Evolutionary conservation across 2,797 vertebrate species (phyloP).

Genomic region (Bovichtus variegatus): DNA sequence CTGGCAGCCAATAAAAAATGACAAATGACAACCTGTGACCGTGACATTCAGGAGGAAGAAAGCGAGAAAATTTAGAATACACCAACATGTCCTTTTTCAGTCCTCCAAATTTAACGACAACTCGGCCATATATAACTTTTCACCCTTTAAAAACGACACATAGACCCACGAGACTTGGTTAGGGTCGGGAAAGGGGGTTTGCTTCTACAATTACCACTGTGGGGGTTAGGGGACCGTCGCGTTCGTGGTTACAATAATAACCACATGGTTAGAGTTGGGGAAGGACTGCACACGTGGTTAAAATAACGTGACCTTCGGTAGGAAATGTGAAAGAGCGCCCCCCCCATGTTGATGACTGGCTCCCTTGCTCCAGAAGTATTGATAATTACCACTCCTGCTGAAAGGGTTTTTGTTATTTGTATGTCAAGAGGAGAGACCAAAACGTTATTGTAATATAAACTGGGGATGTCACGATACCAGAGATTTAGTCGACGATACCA

Average conservation of each 20-base stretch:
- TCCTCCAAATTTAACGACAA: neutral
- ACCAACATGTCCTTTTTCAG: neutral
- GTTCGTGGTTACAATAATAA: neutral
- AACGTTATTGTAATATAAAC: too few species aligned
- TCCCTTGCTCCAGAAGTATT: neutral
- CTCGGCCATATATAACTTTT: neutral
- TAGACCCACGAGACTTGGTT: neutral
- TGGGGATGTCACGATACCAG: too few species aligned
- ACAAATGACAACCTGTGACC: neutral
- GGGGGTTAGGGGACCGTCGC: neutral
- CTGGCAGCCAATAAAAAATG: neutral
- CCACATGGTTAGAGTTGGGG: neutral
- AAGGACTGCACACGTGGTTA: neutral
- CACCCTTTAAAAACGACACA: neutral
- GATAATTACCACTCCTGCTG: neutral
- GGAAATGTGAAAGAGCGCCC: too few species aligned
- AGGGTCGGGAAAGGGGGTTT: neutral
- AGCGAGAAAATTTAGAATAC: neutral
- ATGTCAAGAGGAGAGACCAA: neutral
- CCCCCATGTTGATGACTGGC: rapidly evolving
- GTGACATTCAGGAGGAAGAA: neutral
- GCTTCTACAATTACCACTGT: neutral
- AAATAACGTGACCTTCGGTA: too few species aligned
- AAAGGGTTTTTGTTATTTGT: too few species aligned
- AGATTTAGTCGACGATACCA: too few species aligned